Conservation (phyloP, 2,113 vertebrate species). For the Suncus etruscus region DNA sequence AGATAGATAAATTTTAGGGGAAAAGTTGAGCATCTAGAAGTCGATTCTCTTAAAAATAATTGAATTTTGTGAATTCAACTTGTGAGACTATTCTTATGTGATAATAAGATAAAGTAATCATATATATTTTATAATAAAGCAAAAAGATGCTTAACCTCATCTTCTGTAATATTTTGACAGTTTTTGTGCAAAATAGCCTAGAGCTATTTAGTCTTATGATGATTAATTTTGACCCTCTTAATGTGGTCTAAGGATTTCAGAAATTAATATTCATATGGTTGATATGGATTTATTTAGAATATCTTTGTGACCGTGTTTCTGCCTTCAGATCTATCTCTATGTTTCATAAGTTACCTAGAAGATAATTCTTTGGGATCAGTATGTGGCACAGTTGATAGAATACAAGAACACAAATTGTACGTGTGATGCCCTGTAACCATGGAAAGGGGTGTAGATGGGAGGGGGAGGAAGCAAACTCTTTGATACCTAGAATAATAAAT, state of each 20-base stretch:
- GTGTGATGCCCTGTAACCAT: too few species aligned
- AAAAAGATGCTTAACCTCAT: too few species aligned
- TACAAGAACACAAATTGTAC: too few species aligned
- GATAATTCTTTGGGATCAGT: background rate
- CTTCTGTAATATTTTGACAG: too few species aligned
- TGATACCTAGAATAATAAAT: background rate
- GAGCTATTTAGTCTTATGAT: background rate
- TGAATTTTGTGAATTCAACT: slow-evolving; percentile 13
- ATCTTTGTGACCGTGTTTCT: background rate
- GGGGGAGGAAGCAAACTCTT: too few species aligned
- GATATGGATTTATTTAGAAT: slow-evolving; percentile 4
- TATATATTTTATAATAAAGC: too few species aligned
- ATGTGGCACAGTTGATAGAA: too few species aligned
- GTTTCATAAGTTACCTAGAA: background rate
- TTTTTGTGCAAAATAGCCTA: too few species aligned
- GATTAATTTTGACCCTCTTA: background rate
- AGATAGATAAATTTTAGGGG: slow-evolving; percentile 62
- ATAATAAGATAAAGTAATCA: background rate
- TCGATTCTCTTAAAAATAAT: slow-evolving; percentile 54
- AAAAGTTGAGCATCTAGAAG: slow-evolving; percentile 46
- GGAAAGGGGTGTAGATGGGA: too few species aligned
- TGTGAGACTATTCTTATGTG: slow-evolving; percentile 27
- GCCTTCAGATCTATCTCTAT: background rate
- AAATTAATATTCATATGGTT: background rate
- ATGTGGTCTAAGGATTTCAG: slow-evolving; percentile 20